Evolutionary conservation across 2,888 invertebrate species (phyloP), one percentile per base, ranked within the genome.

Genomic region (Tryphoninae sp.): DNA sequence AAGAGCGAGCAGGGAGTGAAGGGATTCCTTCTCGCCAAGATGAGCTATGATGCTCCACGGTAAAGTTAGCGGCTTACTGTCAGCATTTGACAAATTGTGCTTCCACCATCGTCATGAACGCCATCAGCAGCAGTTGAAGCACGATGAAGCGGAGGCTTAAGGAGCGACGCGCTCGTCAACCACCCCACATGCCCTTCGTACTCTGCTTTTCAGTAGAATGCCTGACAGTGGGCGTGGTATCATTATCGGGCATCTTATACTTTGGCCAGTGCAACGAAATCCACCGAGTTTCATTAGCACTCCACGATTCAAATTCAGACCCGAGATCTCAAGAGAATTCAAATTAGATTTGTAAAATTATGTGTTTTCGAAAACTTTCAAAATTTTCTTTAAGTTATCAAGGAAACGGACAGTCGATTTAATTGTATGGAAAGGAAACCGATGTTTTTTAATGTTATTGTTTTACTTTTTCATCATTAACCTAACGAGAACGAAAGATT

Each of bases 1-100:
- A 45, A 7, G 45, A 45, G 45, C 45, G 13, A 45, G 45, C 13
- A 13, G 13, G 45, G 13, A 45, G 55, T 8, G 55, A 55, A 55
- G 45, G 11, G 45, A 45, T 45, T 33, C 33, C 33, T 33, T 33
- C 33, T 74, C 80, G 51, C 51, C 80, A 84, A 80, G 86, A 87
- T 84, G 85, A 86, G 85, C 87, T 85, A 86, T 85, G 88, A 87
- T 85, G 84, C 84, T 86, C 84, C 84, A 84, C 80, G 82, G 77
- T 71, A 83, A 87, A 87, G 87, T 87, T 88, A 87, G 84, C 87
- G 85, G 87, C 86, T 88, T 87, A 87, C 86, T 84, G 88, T 88
- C 88, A 84, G 77, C 83, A 73, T 84, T 87, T 89, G 89, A 89
- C 89, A 89, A 89, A 89, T 89, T 88, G 87, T 85, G 69, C 83